Percentiles rank a stretch among this genome's conserved stretches.
Conservation (phyloP, 92 coral and sea anemone species). For the Meandrina meandrites region DNA sequence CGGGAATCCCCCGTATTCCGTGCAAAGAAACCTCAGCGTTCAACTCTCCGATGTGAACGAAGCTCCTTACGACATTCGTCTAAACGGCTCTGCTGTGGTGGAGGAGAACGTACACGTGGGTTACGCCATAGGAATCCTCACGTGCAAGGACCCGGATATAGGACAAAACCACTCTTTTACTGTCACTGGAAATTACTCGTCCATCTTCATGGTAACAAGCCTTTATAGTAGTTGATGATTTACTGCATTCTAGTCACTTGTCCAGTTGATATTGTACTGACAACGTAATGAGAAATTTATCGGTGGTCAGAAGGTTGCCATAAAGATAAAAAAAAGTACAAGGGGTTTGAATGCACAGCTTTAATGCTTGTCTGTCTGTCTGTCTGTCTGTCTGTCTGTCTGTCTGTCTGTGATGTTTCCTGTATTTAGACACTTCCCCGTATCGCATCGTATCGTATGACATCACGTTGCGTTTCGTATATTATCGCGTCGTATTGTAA, state of each 20-base stretch:
- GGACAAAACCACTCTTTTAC: conserved; percentile 69
- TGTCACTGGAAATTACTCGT: conserved; percentile 75
- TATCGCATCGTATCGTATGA: too few relatives aligned
- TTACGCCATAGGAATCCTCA: conserved; percentile 63
- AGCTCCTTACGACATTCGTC: conserved; percentile 70
- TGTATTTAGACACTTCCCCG: not conserved
- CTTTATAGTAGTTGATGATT: not conserved
- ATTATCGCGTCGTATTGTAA: too few relatives aligned
- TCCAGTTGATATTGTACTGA: too few relatives aligned
- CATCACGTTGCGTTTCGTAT: not conserved
- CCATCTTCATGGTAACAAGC: conserved; percentile 75
- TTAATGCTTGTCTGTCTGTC: not conserved
- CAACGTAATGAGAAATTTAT: not conserved
- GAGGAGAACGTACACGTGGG: conserved; percentile 67
- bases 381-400: not conserved
- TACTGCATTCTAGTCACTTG: too few relatives aligned
- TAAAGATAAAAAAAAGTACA: too few relatives aligned
- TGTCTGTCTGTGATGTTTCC: not conserved
- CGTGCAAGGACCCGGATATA: conserved; percentile 78
- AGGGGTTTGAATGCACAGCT: too few relatives aligned
- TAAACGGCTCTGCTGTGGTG: conserved; percentile 53
- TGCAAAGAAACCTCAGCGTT: conserved; percentile 51
- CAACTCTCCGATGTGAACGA: conserved; percentile 79
- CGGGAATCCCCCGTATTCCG: conserved; percentile 76
- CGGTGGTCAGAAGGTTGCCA: too few relatives aligned